Evolutionary conservation across 2,888 invertebrate genomes (phyloP).

Genomic region (Himalopsyche kuldschensis): DNA sequence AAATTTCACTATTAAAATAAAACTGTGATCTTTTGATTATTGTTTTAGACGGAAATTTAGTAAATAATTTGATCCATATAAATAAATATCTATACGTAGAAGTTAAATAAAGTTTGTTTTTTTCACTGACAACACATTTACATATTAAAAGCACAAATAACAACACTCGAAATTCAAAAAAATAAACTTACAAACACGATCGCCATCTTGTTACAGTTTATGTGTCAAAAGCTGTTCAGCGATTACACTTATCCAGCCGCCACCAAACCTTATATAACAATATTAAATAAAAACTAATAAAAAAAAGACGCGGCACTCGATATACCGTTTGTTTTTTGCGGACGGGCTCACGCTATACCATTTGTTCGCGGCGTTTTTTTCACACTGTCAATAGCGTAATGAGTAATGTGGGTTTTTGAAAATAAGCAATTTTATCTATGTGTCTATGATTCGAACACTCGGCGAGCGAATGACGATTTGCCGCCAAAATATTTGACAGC

Average conservation of each 20-base stretch:
- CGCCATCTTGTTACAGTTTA: conserved; percentile 9
- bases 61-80: no score
- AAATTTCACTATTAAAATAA: neutral
- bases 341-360: neutral
- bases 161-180: conserved; percentile 14
- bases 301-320: neutral
- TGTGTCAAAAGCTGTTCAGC: neutral
- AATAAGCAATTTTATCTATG: neutral
- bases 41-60: neutral
- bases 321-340: neutral
- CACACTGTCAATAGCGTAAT: neutral
- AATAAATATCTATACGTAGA: no score
- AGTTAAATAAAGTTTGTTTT: no score
- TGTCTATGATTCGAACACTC: neutral
- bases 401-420: neutral
- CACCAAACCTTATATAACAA: conserved; percentile 13
- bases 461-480: neutral
- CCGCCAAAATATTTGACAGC: neutral
- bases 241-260: neutral
- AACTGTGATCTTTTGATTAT: neutral
- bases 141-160: neutral
- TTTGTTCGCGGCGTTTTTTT: neutral
- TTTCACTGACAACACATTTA: neutral
- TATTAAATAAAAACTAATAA: neutral
- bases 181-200: conserved; percentile 10